phyloP scores from a whole-genome alignment of 2,113 vertebrate species.

The Centropristis striata region DNA sequence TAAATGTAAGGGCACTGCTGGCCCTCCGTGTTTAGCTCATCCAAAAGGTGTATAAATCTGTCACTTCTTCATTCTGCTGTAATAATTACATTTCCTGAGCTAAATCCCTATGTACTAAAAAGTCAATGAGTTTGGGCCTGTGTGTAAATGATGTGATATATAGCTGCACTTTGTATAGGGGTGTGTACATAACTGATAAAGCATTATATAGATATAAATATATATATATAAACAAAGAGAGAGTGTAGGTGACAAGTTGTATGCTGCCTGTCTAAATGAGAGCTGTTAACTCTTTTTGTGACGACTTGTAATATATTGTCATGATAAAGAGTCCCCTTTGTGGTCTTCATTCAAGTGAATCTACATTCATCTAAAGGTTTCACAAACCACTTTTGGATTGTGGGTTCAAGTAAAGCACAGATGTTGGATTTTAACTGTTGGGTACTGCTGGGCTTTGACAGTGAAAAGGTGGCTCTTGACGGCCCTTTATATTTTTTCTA shows the following conservation, averaged over 20 bases:
- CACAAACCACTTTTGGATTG: background rate
- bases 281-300: conserved; percentile 11
- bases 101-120: conserved; percentile 6
- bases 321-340: background rate
- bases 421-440: background rate
- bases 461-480: background rate
- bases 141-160: conserved; percentile 52
- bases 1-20: background rate
- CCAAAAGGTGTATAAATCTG: background rate
- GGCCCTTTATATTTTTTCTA: conserved; percentile 8
- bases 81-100: background rate
- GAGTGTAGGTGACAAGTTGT: background rate
- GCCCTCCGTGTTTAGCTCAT: background rate
- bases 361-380: background rate
- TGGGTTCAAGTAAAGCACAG: conserved; percentile 17
- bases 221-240: conserved; percentile 17
- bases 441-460: background rate
- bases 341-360: conserved; percentile 7
- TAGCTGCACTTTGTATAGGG: conserved; percentile 43
- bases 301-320: background rate
- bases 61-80: conserved; percentile 7
- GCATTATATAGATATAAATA: background rate
- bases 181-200: conserved; percentile 56
- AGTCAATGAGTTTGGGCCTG: conserved; percentile 15
- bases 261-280: conserved; percentile 29